Base-by-base conservation (phyloP, 2,797 vertebrate genomes). In the Iguana delicatissima region DNA sequence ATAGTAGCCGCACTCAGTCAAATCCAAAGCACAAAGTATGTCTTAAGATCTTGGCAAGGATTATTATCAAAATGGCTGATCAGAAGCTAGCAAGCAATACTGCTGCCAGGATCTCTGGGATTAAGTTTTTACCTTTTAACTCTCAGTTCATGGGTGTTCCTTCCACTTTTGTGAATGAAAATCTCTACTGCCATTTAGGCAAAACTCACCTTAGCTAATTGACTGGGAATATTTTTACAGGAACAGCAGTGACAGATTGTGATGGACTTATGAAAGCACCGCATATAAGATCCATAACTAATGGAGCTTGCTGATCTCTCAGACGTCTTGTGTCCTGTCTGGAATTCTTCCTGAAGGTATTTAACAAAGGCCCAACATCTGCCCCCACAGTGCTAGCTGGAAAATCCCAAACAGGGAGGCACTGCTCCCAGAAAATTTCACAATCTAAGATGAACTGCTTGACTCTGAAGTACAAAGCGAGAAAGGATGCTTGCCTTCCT, bases 321-420 rank as follows among this genome's bases (percentile, higher is more conserved):
- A 89, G 76, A 38, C 57, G 85, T 88, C 5, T 10, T 6, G 50
- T 72, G 62, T 32, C 35, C n/a, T 46, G 42, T 86, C 90, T 92
- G 91, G 92, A 94, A 94, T 92, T 91, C 89, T 91, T 94, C 93
- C 90, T 22, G 52, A 59, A 80, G 84, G 88, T 91, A 77, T 57
- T 90, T 94, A 72, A 86, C 84, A 42, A 89, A 92, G 26, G n/a
- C 72, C 20, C 1, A 32, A 32, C 67, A 69, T 69, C 69, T 69
- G 59, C 1, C 22, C 57, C n/a, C 50, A 79, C 46, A 22, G 52
- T 32, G 22, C 35, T 26, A 29, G 2, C 38, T 86, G 80, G 84
- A 85, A 87, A 55, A 81, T 16, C 64, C 77, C 64, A 67, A 52
- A 22, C 26, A 77, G 77, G 32, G 14, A 76, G 64, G 29, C 52